Evolutionary conservation across 64 coral and sea anemone species (phyloP), one percentile per base, ranked within the genome.

Genomic region (Stylophora pistillata): DNA sequence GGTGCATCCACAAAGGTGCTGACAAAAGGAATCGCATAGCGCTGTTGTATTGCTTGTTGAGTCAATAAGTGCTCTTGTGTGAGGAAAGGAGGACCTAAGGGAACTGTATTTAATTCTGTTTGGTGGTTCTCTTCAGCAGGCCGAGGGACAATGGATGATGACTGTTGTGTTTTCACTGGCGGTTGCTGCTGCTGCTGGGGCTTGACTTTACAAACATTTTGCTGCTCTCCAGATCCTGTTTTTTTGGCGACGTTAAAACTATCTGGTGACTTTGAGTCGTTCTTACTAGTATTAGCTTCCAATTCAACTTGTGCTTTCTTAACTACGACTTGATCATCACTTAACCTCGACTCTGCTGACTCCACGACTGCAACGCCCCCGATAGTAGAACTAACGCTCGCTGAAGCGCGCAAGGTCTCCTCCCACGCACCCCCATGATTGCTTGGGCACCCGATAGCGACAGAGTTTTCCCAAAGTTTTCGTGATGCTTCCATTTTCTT

Each of bases 201-300:
- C 37, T 99, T 99, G 2, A 99, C 90, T 88, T 99, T 99, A 74
- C 93, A 95, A 16, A 95, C 93, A 63, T 95, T 95, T 27, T 99
- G 97, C 47, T 99, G 97, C 56, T 99, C 97, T 55, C 77, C 87
- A 31, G 76, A 75, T 70, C 79, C 64, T 37, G 93, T 28, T 80
- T 99, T 99, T 63, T 99, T 95, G 10, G 65, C 82, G 64, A 89
- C 81, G 76, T 86, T 91, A 7, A 85, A 65, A 53, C 93, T 82
- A 25, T 68, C 76, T 34, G 91, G 31, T 37, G 92, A 85, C 33
- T 86, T 78, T 2, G 89, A 91, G 23, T 96, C 95, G 33, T 69
- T 34, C 29, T 86, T 93, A 71, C 75, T 90, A 26, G 79, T 56
- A 87, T 59, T 93, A 15, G 53, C 81, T 41, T 96, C 87, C 26